Conservation (phyloP, 2,797 vertebrate genomes). For the Cercopithecus hamlyni region DNA sequence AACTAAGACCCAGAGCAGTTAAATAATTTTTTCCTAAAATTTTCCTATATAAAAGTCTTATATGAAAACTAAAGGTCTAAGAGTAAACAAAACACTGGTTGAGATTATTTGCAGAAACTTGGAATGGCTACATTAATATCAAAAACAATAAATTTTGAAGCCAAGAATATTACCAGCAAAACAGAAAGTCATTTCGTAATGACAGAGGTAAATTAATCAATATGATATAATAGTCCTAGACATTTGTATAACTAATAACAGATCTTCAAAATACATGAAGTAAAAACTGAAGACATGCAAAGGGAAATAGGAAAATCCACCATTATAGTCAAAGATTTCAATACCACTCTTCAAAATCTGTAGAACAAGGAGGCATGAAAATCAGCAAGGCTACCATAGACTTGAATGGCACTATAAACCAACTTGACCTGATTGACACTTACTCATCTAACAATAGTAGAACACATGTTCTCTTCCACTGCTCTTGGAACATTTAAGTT, state of each 20-base stretch:
- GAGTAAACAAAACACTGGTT: not conserved
- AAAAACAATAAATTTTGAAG: not conserved
- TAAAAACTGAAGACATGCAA: not conserved
- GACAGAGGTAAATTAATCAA: not conserved
- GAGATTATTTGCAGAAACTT: not conserved
- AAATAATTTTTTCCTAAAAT: not conserved
- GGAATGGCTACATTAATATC: not conserved
- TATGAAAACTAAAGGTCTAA: not conserved
- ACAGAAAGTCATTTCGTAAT: not conserved
- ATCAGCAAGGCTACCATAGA: not conserved
- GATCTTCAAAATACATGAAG: not conserved
- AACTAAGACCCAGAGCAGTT: not conserved
- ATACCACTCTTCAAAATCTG: not conserved
- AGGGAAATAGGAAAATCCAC: not conserved
- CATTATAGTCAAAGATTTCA: not conserved
- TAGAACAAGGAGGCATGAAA: not conserved
- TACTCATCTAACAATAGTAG: not conserved
- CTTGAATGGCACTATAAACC: not conserved
- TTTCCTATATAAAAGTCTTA: not conserved
- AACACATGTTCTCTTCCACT: not conserved
- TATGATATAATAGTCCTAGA: not conserved
- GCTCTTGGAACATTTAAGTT: not conserved
- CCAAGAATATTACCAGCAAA: not conserved
- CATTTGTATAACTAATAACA: not conserved
- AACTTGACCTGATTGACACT: not conserved